Evolutionary conservation across 2,888 invertebrate genomes (phyloP).

Genomic region (Synanthedon tipuliformis): DNA sequence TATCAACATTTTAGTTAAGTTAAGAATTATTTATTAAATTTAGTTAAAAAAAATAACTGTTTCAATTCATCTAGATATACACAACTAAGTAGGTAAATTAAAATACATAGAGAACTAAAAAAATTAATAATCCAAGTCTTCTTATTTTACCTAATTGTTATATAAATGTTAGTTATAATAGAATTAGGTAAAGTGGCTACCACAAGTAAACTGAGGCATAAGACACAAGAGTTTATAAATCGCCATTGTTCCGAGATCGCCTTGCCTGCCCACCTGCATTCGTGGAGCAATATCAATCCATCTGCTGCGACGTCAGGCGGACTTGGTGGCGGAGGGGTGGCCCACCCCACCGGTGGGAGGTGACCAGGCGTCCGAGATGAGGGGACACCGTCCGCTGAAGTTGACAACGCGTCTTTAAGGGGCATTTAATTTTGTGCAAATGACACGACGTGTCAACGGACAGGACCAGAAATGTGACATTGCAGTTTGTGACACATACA

Average conservation of each 20-base stretch:
- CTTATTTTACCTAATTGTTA: too few relatives aligned
- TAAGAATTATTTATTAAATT: too few relatives aligned
- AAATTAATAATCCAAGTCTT: too few relatives aligned
- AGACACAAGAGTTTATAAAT: slow-evolving; percentile 45
- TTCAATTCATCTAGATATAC: too few relatives aligned
- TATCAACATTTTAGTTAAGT: too few relatives aligned
- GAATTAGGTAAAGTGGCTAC: background rate
- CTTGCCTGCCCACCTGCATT: slow-evolving; percentile 53
- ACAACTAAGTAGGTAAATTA: too few relatives aligned
- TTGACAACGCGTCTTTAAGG: slow-evolving; percentile 47
- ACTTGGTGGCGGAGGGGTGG: slow-evolving; percentile 11
- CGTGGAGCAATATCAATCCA: slow-evolving; percentile 60
- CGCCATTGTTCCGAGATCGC: slow-evolving; percentile 51
- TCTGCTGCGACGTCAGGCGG: slow-evolving; percentile 29
- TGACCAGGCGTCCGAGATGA: slow-evolving; percentile 10
- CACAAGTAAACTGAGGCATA: slow-evolving; percentile 13
- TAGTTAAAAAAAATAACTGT: too few relatives aligned
- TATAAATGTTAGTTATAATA: background rate
- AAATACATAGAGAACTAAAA: too few relatives aligned
- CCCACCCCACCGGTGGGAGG: slow-evolving; percentile 5
- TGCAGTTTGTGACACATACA: background rate
- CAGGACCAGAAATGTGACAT: background rate
- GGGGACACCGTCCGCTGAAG: slow-evolving; percentile 18
- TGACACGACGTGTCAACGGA: slow-evolving; percentile 31
- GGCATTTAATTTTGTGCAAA: slow-evolving; percentile 65